A percentile compares a stretch with the other conserved stretches of the same genome.
Evolutionary conservation across 2,797 vertebrate genomes (phyloP).

Genomic region (Lagorchestes hirsutus): DNA sequence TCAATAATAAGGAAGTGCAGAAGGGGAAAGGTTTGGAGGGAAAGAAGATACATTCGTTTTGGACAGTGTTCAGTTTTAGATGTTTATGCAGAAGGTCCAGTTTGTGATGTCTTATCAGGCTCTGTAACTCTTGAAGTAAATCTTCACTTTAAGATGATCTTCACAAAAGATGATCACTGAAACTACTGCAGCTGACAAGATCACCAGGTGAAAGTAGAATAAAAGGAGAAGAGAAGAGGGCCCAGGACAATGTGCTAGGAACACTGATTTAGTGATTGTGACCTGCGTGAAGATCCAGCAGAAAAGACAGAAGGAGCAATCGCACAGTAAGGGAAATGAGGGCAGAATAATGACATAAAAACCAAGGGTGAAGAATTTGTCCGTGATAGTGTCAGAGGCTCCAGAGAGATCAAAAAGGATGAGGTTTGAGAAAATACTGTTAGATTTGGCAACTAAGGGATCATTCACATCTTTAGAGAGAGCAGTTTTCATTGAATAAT

Average conservation of each 20-base stretch:
- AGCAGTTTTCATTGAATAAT: neutral
- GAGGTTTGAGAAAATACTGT: neutral
- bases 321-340: neutral
- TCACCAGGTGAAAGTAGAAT: too few species aligned
- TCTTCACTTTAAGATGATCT: neutral
- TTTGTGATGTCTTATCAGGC: neutral
- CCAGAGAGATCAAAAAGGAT: neutral
- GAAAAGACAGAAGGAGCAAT: neutral
- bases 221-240: too few species aligned
- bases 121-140: neutral
- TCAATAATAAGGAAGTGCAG: neutral
- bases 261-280: too few species aligned
- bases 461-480: neutral
- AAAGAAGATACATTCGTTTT: neutral
- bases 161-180: neutral
- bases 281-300: neutral
- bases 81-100: neutral
- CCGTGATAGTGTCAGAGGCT: neutral
- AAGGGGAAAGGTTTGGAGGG: neutral
- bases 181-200: neutral
- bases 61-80: neutral
- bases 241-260: too few species aligned
- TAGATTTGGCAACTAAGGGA: neutral
- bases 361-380: neutral
- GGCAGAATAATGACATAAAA: neutral